phyloP scores from a whole-genome alignment of 2,797 vertebrate species.

The Danio choprae region DNA sequence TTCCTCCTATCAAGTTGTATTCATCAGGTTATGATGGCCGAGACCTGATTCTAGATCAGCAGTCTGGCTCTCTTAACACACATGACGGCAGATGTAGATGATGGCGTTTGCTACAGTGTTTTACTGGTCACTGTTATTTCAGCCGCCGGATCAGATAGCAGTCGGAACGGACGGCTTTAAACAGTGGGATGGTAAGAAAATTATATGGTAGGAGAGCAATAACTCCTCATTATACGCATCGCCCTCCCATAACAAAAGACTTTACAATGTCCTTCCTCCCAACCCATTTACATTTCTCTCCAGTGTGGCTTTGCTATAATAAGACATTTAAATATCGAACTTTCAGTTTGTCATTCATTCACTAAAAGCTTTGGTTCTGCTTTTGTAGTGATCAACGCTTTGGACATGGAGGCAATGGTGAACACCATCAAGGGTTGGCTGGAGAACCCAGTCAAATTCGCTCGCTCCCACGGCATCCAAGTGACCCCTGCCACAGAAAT shows the following conservation, averaged over 20 bases:
- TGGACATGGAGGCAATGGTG: slow-evolving; percentile 97
- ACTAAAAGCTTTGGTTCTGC: slow-evolving; percentile 1
- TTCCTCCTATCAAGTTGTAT: slow-evolving; percentile 35
- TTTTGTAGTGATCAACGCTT: slow-evolving; percentile 83
- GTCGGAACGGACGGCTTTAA: slow-evolving; percentile 91
- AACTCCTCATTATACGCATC: slow-evolving; percentile 44
- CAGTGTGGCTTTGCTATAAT: slow-evolving; percentile 36
- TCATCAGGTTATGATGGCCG: slow-evolving; percentile 24
- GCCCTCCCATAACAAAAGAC: slow-evolving; percentile 43
- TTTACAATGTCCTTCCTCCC: slow-evolving; percentile 25
- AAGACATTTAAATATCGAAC: background rate
- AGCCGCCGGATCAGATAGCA: slow-evolving; percentile 91
- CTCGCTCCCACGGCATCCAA: slow-evolving; percentile 87
- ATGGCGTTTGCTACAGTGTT: slow-evolving; percentile 79
- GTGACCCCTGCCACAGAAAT: slow-evolving; percentile 68
- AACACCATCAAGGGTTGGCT: slow-evolving; percentile 90
- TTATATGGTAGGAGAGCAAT: slow-evolving; percentile 56
- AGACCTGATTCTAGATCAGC: slow-evolving; percentile 47
- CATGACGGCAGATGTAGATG: slow-evolving; percentile 72
- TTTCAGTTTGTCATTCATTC: background rate
- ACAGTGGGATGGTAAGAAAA: slow-evolving; percentile 90
- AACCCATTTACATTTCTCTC: slow-evolving; percentile 32
- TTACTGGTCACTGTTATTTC: slow-evolving; percentile 89
- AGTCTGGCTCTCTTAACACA: slow-evolving; percentile 56
- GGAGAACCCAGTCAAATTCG: slow-evolving; percentile 91